Conservation (phyloP, 1,140 invertebrate species). For the Diploscapter pachys region DNA sequence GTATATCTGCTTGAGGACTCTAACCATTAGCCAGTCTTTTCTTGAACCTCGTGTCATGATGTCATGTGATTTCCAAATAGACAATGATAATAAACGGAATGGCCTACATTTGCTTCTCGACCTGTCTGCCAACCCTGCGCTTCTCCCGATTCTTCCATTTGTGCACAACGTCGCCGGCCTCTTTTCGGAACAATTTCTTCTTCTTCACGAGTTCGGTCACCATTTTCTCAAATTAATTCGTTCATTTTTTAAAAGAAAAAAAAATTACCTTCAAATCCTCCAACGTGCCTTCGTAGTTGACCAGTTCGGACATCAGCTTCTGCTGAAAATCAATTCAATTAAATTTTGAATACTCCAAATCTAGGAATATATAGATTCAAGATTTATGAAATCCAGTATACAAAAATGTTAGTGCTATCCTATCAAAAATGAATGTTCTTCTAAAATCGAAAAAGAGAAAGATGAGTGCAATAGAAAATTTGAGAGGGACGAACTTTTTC, state of each 20-base stretch:
- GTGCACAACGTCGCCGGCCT: slow-evolving; percentile 23
- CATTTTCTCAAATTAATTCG: slow-evolving; percentile 1
- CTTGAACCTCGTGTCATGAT: no score
- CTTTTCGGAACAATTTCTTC: slow-evolving; percentile 11
- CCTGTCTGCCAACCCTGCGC: slow-evolving; percentile 27
- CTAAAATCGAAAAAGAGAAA: no score
- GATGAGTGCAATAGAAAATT: no score
- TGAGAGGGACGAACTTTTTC: no score
- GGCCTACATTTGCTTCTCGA: slow-evolving; percentile 23
- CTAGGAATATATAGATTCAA: neutral
- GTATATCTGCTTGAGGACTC: no score
- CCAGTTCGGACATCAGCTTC: neutral
- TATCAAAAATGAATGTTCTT: no score
- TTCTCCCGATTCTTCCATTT: slow-evolving; percentile 37
- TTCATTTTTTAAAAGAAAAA: slow-evolving; percentile 1
- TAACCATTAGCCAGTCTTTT: no score
- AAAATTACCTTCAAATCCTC: slow-evolving; percentile 23
- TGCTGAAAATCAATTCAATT: no score
- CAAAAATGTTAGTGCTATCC: no score
- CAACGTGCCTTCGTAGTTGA: slow-evolving; percentile 6
- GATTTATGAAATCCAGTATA: no score
- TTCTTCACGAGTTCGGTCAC: slow-evolving; percentile 20
- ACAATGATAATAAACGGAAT: slow-evolving; percentile 21
- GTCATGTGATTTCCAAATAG: neutral
- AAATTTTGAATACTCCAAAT: neutral